Base-by-base conservation (phyloP, 2,888 invertebrate genomes). In the Eudasyphora cyanicolor region DNA sequence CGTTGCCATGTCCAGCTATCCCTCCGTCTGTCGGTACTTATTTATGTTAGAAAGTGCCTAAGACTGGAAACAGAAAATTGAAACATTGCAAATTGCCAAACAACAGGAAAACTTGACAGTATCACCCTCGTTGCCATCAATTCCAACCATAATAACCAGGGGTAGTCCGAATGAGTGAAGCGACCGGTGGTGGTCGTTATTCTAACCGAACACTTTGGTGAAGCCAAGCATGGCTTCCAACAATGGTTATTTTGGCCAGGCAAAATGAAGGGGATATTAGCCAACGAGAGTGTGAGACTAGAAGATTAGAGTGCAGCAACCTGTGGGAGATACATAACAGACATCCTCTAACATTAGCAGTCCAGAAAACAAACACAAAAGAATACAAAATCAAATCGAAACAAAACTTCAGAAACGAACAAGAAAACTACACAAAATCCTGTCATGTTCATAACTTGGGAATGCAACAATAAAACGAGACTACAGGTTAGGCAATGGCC, bases 61-160 rank as follows among this genome's bases (percentile, higher is more conserved):
- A n/a, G 51, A 24, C 57, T 4, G 57, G 57, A 57, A 57, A 27
- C 27, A 42, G 64, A 73, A 79, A 73, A 79, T 74, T 74, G 54
- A 45, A 73, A 73, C 73, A 67, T 57, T 57, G 67, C 54, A 64
- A 71, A 78, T 71, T 62, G 19, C 49, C 54, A 42, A 51, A 64
- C 73, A 17, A 64, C 45, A 14, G 62, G 45, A 21, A 60, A 19
- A 27, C 14, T 67, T 38, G 67, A 67, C 67, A 38, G 21, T 67
- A 67, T 38, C 67, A 64, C 64, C 38, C 38, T 64, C 12, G 19
- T n/a, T 29, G 17, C 14, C 60, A 60, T 60, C 60, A 60, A 60
- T 12, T 21, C 21, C 54, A 21, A 21, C 54, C 7, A 38, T 27
- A 27, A 57, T 14, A 24, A 27, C 10, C 57, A 12, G n/a, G 45